Conservation (phyloP, 1,140 invertebrate genomes). For the Fopius arisanus region DNA sequence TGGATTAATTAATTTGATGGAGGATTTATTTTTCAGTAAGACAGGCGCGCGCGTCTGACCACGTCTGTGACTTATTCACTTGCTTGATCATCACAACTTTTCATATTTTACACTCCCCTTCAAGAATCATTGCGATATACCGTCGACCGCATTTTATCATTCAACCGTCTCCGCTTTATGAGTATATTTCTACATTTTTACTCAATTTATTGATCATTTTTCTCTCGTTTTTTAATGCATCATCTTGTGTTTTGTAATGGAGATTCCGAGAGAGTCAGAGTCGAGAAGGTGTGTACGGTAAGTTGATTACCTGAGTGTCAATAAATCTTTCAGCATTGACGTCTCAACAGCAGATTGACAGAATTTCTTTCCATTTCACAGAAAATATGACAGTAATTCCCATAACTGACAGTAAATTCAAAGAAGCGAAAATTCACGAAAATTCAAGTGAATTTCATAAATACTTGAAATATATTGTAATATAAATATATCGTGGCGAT, state of each 20-base stretch:
- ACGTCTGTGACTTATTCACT: not conserved
- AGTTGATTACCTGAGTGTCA: not conserved
- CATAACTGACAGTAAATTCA: no score
- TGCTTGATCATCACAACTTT: not conserved
- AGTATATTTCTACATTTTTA: not conserved
- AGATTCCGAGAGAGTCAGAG: not conserved
- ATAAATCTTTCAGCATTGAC: not conserved
- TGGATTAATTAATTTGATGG: not conserved
- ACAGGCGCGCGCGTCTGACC: not conserved
- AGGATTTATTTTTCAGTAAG: not conserved
- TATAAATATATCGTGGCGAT: no score
- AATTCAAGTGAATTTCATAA: no score
- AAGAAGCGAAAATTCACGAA: no score
- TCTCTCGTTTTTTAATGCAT: not conserved
- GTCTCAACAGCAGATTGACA: no score
- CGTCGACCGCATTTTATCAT: slow-evolving; percentile 1
- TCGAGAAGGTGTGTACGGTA: not conserved
- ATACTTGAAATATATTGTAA: no score
- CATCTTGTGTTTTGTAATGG: not conserved
- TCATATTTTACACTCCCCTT: not conserved
- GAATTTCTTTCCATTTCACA: no score
- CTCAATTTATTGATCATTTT: not conserved
- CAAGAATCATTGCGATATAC: not conserved
- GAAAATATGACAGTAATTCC: no score
- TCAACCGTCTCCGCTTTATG: not conserved